A percentile compares a stretch with the other conserved stretches of the same genome.
Conservation (phyloP, 2,797 vertebrate species). For the Alosa sapidissima region DNA sequence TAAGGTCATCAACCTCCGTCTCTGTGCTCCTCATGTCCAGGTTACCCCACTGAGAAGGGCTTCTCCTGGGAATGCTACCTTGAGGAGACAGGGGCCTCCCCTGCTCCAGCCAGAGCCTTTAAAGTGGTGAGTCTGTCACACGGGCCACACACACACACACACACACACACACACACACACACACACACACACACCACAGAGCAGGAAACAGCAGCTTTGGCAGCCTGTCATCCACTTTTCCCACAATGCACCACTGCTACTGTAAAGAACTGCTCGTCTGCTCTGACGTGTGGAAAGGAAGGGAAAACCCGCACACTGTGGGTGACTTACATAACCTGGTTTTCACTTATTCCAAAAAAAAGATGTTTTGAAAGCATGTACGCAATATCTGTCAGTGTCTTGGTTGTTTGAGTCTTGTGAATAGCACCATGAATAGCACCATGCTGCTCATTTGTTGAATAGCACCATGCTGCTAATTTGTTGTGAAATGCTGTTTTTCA, state of each 20-base stretch:
- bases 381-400: not conserved
- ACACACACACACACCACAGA: not conserved
- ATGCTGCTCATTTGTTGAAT: too few species aligned
- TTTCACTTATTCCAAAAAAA: not conserved
- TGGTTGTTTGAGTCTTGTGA: not conserved
- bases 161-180: not conserved
- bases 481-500: too few species aligned
- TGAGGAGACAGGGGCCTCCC: constrained; percentile 81
- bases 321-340: not conserved
- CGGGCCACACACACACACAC: not conserved
- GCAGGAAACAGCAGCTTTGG: not conserved
- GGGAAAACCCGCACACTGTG: not conserved
- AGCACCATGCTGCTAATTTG: too few species aligned
- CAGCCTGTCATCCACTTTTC: not conserved
- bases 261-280: not conserved
- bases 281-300: not conserved
- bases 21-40: constrained; percentile 51
- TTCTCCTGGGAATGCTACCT: constrained; percentile 86
- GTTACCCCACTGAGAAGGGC: constrained; percentile 74
- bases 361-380: not conserved
- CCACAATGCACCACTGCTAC: not conserved
- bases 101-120: constrained; percentile 84
- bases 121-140: constrained; percentile 73
- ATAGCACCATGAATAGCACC: not conserved
- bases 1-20: not conserved